Evolutionary conservation across 2,888 invertebrate species (phyloP), one percentile per base, ranked within the genome.

Genomic region (Cryptosula pallasiana): DNA sequence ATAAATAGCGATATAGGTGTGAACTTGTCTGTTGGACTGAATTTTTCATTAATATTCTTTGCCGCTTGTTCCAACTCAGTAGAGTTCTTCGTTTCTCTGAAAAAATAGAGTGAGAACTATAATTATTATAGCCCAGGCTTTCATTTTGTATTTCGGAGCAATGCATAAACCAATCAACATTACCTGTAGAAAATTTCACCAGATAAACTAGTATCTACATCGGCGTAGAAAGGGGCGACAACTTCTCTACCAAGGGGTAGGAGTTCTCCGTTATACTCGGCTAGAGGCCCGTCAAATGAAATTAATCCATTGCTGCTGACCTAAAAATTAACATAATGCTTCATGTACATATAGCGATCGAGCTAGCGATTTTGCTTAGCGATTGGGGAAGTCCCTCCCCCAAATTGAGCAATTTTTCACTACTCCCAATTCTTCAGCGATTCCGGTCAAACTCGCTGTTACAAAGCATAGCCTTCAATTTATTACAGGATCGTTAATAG

Each of bases 171-270:
- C 20, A 45, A 9, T 13, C 20, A 58, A 45, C 45, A 73, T 74
- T 79, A 88, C 87, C 87, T 84, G 81, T 91, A 92, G 78, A 89
- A 91, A 75, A 95, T 89, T 2, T 87, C 86, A 16, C 95, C 94
- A 0, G 89, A 87, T 13, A 86, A 86, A 0, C 90, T 88, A 0
- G 91, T 93, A 82, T 97, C 96, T 1, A 96, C 89, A 84, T 97
- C 95, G 0, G 93, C 90, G 83, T 96, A 94, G 78, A 95, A 91
- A 0, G 93, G 92, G 0, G 95, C 93, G 78, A 97, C 92, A 0
- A 92, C 89, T 0, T 95, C 92, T 83, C 93, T 93, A 1, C 78
- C 78, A 69, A 78, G 71, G 2, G 83, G 83, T 54, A 84, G 29
- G 9, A 36, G 25, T 29, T 58, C 23, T 23, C 72, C 73, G 3